Percentiles rank a stretch among this genome's conserved stretches.
These are phyloP conservation scores for Zophobas atratus DNA, from an alignment of 1,140 invertebrate species.

Conservation along the genomic window DNA sequence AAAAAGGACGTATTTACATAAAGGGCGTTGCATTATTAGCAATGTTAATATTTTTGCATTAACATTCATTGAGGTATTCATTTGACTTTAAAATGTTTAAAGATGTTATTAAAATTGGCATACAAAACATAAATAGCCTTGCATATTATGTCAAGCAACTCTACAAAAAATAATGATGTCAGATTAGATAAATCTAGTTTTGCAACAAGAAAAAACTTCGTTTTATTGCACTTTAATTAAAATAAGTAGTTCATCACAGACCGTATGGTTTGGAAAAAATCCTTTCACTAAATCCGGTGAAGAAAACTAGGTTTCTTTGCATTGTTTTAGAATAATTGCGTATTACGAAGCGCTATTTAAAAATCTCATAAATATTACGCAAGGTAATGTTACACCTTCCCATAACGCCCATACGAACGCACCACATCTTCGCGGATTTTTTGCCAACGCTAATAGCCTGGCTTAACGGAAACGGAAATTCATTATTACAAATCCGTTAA, in stretches of 20 bases:
- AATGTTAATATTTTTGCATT: neutral
- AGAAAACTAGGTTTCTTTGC: slow-evolving; percentile 9
- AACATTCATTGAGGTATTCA: neutral
- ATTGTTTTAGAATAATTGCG: slow-evolving; percentile 23
- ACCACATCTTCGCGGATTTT: neutral
- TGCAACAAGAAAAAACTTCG: neutral
- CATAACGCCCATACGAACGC: neutral
- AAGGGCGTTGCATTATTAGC: slow-evolving; percentile 6
- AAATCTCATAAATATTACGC: slow-evolving; percentile 13
- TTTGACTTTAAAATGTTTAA: neutral
- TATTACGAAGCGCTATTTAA: slow-evolving; percentile 1
- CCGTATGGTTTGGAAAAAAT: slow-evolving; percentile 10
- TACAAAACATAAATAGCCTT: neutral
- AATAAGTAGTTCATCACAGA: neutral
- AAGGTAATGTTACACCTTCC: slow-evolving; percentile 34
- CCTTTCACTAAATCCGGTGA: slow-evolving; percentile 18
- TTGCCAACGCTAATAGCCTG: neutral
- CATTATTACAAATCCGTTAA: slow-evolving; percentile 38
- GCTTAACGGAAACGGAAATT: slow-evolving; percentile 24
- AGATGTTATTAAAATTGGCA: neutral
- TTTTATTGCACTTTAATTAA: neutral
- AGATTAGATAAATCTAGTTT: slow-evolving; percentile 6
- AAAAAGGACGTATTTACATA: neutral
- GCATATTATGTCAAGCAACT: neutral
- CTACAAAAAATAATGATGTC: neutral